These are phyloP conservation scores for Agrochola lychnidis DNA, from an alignment of 2,888 invertebrate species.

Conservation along the genomic window DNA sequence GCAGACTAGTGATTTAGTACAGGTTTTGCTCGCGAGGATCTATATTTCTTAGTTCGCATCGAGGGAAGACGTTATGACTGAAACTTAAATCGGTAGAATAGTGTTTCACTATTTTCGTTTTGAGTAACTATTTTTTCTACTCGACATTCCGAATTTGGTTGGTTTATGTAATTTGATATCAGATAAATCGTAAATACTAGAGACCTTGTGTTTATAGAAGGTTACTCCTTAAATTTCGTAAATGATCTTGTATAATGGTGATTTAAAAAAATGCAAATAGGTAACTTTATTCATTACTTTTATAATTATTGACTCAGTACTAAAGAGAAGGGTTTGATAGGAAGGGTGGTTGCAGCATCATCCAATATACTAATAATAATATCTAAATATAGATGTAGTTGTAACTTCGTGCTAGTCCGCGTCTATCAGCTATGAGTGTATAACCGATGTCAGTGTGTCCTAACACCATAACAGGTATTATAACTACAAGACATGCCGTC, in stretches of 20 bases:
- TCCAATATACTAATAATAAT: background rate
- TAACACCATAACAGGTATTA: constrained; percentile 22
- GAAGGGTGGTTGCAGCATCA: background rate
- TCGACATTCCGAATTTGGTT: background rate
- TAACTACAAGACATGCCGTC: constrained; percentile 14
- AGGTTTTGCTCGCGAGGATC: constrained; percentile 88
- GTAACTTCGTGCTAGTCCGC: background rate
- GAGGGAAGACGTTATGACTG: constrained; percentile 89
- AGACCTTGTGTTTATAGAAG: background rate
- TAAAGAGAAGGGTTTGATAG: background rate
- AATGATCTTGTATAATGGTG: background rate
- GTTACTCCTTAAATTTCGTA: background rate
- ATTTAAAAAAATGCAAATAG: background rate
- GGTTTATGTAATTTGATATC: background rate
- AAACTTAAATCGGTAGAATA: constrained; percentile 86
- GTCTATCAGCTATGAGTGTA: background rate
- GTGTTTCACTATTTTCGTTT: constrained; percentile 63
- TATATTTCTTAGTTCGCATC: constrained; percentile 90
- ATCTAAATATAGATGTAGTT: background rate
- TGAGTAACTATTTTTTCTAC: constrained; percentile 27
- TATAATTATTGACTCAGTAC: background rate
- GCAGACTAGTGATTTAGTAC: constrained; percentile 89
- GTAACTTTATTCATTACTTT: background rate
- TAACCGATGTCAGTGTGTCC: background rate
- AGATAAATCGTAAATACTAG: background rate